Conservation (phyloP, 2,888 invertebrate species). For the Caprella mutica region DNA sequence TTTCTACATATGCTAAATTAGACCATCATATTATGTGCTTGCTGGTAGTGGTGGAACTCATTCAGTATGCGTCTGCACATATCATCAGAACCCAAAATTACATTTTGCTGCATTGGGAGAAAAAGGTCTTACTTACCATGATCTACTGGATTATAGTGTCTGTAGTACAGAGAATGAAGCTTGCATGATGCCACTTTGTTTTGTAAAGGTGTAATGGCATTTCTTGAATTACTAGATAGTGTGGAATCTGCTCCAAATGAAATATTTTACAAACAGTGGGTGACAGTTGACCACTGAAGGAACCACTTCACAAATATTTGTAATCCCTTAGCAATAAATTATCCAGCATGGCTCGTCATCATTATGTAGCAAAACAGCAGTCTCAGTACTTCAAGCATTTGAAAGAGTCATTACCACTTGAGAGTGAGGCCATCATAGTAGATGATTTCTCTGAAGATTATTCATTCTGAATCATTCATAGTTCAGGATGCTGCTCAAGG, state of each 20-base stretch:
- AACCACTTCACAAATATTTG: conserved; percentile 11
- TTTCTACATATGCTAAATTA: conserved; percentile 12
- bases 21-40: conserved; percentile 12
- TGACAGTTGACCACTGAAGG: background rate
- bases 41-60: conserved; percentile 11
- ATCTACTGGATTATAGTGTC: conserved; percentile 13
- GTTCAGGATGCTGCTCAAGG: conserved; percentile 9
- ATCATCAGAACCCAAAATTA: conserved; percentile 7
- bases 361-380: conserved; percentile 6
- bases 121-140: conserved; percentile 5
- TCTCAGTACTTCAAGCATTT: conserved; percentile 9
- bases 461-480: conserved; percentile 12
- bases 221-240: conserved; percentile 10
- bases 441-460: conserved; percentile 11
- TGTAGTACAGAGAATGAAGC: conserved; percentile 10
- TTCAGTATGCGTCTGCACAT: conserved; percentile 12
- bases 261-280: conserved; percentile 6
- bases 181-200: conserved; percentile 6
- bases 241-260: background rate
- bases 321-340: conserved; percentile 9
- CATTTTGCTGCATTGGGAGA: conserved; percentile 13
- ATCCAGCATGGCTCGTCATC: conserved; percentile 3
- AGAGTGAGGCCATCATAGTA: conserved; percentile 8
- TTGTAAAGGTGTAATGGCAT: background rate
- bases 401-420: conserved; percentile 1